Percentiles rank a stretch among this genome's conserved stretches.
Evolutionary conservation across 2,113 vertebrate species (phyloP).

Genomic region (Ceyx melanurus): DNA sequence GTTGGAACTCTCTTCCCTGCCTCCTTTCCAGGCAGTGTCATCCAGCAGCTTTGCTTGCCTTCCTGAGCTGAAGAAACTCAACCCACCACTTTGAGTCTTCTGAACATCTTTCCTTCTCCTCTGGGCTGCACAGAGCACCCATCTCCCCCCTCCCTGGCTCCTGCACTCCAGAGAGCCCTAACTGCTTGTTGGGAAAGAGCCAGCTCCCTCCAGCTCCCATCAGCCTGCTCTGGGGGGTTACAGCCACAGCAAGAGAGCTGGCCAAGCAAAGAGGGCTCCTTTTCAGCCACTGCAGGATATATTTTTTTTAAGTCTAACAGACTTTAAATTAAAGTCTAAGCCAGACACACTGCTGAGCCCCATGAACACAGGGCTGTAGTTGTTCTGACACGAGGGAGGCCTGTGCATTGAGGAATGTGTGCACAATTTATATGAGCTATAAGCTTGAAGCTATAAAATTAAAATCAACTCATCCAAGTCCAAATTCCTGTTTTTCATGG

Average conservation of each 20-base stretch:
- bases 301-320: too few species aligned
- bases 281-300: background rate
- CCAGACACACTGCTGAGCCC: background rate
- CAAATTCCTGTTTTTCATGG: conserved; percentile 65
- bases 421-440: conserved; percentile 43
- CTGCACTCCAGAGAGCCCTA: accelerated
- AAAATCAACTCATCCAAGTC: conserved; percentile 41
- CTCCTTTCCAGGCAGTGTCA: background rate
- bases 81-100: background rate
- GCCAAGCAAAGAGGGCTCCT: background rate
- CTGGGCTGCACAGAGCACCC: background rate
- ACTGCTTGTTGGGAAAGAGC: background rate
- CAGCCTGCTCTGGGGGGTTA: background rate
- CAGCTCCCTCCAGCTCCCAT: background rate
- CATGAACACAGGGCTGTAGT: background rate
- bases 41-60: background rate
- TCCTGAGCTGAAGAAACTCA: background rate
- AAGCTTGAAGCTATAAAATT: conserved; percentile 36
- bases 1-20: background rate
- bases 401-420: conserved; percentile 28
- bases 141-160: accelerated
- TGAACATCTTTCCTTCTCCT: background rate
- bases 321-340: background rate
- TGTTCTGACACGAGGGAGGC: conserved; percentile 40
- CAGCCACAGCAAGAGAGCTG: background rate